These are phyloP conservation scores for Sesia apiformis DNA, from an alignment of 2,888 invertebrate genomes.

Conservation along the genomic window DNA sequence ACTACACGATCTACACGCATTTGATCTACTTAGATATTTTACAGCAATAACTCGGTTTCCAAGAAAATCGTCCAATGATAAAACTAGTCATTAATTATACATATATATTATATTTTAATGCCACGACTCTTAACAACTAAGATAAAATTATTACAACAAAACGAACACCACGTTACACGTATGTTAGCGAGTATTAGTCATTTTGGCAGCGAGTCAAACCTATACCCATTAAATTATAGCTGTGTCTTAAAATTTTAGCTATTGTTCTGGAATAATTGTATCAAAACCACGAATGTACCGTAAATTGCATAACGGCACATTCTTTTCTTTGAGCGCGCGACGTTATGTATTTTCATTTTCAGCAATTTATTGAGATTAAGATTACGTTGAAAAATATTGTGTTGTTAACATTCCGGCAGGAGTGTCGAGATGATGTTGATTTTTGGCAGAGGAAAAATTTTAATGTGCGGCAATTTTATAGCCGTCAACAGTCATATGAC, in stretches of 20 bases:
- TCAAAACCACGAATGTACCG: constrained; percentile 37
- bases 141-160: constrained; percentile 47
- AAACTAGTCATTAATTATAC: no score
- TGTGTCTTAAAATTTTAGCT: constrained; percentile 39
- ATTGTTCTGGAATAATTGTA: constrained; percentile 49
- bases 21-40: no score
- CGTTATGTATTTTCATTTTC: constrained; percentile 56
- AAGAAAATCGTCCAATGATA: no score
- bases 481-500: constrained; percentile 56
- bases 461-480: constrained; percentile 60
- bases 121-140: constrained; percentile 37
- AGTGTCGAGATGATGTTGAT: constrained; percentile 43
- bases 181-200: constrained; percentile 55
- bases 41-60: no score
- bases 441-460: constrained; percentile 60
- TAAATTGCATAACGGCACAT: constrained; percentile 24
- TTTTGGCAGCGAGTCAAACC: constrained; percentile 62
- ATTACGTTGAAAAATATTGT: constrained; percentile 61
- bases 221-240: constrained; percentile 52
- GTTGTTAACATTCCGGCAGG: constrained; percentile 63
- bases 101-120: constrained; percentile 26
- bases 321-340: constrained; percentile 36
- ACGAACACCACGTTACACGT: constrained; percentile 37
- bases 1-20: no score
- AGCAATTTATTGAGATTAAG: constrained; percentile 64